Evolutionary conservation across 2,113 vertebrate species (phyloP).

Genomic region (Leptodactylus fuscus): DNA sequence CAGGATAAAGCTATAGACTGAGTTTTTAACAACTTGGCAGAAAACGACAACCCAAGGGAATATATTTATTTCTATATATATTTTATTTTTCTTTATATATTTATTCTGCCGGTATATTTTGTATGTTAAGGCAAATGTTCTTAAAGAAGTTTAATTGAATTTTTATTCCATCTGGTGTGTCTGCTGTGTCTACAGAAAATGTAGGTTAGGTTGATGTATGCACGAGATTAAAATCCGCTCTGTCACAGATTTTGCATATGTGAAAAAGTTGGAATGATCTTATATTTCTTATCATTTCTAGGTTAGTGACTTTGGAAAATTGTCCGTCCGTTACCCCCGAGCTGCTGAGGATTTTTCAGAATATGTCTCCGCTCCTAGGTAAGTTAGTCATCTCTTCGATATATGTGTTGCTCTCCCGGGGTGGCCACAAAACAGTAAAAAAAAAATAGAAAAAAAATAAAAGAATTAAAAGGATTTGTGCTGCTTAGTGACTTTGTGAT

Average conservation of each 20-base stretch:
- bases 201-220: slow-evolving; percentile 7
- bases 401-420: neutral
- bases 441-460: neutral
- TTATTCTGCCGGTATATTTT: too few species aligned
- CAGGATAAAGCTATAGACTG: too few species aligned
- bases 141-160: too few species aligned
- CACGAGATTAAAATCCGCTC: neutral
- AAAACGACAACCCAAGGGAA: too few species aligned
- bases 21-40: too few species aligned
- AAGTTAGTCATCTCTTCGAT: neutral
- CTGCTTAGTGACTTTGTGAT: neutral
- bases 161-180: too few species aligned
- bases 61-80: neutral
- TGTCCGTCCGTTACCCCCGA: slow-evolving; percentile 89
- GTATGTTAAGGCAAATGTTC: too few species aligned
- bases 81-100: neutral
- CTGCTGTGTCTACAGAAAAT: neutral
- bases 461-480: neutral
- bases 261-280: slow-evolving; percentile 2
- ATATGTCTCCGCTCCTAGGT: slow-evolving; percentile 96
- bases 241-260: neutral
- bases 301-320: slow-evolving; percentile 96
- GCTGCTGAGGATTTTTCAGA: slow-evolving; percentile 93
- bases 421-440: neutral
- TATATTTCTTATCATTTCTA: slow-evolving; percentile 64